A percentile compares a stretch with the other conserved stretches of the same genome.
phyloP scores from a whole-genome alignment of 2,797 vertebrate genomes.

The Cheirogaleus major region DNA sequence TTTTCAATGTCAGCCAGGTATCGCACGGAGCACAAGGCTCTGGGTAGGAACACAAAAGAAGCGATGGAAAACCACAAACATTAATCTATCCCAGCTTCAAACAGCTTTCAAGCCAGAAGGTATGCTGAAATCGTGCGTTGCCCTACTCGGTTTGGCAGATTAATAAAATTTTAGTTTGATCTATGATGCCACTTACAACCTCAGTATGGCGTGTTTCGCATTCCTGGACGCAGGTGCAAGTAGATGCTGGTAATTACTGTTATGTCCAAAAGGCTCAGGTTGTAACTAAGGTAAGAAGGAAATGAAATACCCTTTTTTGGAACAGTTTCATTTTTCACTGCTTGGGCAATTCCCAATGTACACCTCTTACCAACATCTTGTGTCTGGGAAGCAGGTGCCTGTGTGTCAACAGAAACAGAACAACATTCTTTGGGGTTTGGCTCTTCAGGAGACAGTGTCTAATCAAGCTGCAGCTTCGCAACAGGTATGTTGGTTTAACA shows the following conservation, averaged over 20 bases:
- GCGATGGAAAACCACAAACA: slow-evolving; percentile 37
- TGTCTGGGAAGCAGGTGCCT: slow-evolving; percentile 11
- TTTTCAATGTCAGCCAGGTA: neutral
- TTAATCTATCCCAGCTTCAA: neutral
- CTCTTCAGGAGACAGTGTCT: neutral
- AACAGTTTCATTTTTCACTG: neutral
- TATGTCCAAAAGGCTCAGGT: neutral
- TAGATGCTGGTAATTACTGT: slow-evolving; percentile 39
- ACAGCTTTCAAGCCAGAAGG: slow-evolving; percentile 34
- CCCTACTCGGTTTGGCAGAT: slow-evolving; percentile 16
- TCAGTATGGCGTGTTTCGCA: neutral
- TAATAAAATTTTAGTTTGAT: slow-evolving; percentile 53
- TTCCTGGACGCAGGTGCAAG: slow-evolving; percentile 19
- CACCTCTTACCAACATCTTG: neutral
- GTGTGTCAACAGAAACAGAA: slow-evolving; percentile 37
- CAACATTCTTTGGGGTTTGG: neutral
- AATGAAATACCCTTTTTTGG: slow-evolving; percentile 54
- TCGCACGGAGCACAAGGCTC: neutral
- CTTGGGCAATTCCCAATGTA: neutral
- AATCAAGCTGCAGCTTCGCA: neutral
- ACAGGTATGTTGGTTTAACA: neutral
- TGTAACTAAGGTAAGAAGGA: slow-evolving; percentile 57
- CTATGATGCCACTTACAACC: neutral
- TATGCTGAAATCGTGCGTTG: slow-evolving; percentile 42
- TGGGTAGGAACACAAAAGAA: neutral